These are phyloP conservation scores for Halichondria panicea DNA, from an alignment of 37 sponge, comb jelly and placozoan genomes.

Conservation along the genomic window DNA sequence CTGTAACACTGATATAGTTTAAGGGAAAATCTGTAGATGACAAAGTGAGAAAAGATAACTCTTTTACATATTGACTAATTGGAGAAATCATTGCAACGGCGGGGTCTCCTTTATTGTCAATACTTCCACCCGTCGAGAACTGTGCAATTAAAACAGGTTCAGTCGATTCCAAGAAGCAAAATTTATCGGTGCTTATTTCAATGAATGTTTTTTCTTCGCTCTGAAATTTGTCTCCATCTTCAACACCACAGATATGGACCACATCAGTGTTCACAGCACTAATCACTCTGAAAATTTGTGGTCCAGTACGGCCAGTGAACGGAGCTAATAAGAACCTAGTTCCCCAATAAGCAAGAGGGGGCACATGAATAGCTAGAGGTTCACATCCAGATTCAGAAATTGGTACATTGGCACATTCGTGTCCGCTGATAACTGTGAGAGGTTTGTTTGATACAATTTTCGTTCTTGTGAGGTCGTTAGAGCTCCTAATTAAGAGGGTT, in stretches of 20 bases:
- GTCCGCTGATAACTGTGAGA: constrained; percentile 11
- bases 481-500: neutral
- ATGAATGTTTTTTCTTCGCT: neutral
- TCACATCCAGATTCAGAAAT: constrained; percentile 1
- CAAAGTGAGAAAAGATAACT: neutral
- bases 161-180: neutral
- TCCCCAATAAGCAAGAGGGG: constrained; percentile 18
- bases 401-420: constrained; percentile 20
- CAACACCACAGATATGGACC: neutral
- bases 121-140: neutral
- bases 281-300: constrained; percentile 6
- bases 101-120: constrained; percentile 13
- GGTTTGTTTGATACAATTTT: constrained; percentile 20
- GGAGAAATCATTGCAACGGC: constrained; percentile 12
- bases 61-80: constrained; percentile 1
- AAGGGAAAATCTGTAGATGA: neutral
- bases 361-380: constrained; percentile 9
- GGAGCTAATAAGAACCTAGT: constrained; percentile 9
- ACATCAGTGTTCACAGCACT: neutral
- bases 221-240: no score
- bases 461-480: constrained; percentile 12
- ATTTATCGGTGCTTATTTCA: neutral
- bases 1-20: constrained; percentile 8
- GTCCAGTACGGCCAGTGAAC: neutral
- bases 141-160: neutral